These are phyloP conservation scores for Toxostoma redivivum DNA, from an alignment of 2,113 vertebrate genomes.

Conservation along the genomic window DNA sequence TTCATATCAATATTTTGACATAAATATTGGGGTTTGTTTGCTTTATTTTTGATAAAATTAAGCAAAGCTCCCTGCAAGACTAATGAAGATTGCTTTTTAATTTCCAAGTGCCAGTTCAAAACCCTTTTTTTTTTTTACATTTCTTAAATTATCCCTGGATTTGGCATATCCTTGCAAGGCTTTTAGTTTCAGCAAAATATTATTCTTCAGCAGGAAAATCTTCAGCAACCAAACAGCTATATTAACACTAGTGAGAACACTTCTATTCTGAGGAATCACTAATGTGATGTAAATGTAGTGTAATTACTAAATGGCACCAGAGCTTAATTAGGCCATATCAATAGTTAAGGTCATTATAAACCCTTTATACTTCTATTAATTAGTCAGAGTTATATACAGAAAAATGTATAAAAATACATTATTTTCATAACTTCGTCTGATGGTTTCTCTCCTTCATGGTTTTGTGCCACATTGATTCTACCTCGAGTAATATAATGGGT, in stretches of 20 bases:
- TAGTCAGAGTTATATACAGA: neutral
- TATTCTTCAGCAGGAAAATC: neutral
- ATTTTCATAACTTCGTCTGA: neutral
- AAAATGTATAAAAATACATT: neutral
- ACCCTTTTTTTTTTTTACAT: neutral
- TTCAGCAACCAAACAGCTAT: neutral
- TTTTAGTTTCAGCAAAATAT: neutral
- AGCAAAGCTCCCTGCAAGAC: neutral
- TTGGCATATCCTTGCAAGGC: neutral
- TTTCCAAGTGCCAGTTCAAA: neutral
- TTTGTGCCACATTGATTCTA: neutral
- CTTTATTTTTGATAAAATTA: neutral
- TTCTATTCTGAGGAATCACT: neutral
- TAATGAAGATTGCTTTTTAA: neutral
- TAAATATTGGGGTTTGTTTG: neutral
- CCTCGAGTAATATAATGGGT: neutral
- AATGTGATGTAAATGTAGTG: neutral
- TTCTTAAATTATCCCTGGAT: neutral
- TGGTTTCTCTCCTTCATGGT: neutral
- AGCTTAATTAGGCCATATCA: neutral
- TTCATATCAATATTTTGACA: neutral
- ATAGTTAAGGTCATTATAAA: neutral
- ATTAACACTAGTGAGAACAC: neutral
- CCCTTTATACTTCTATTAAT: neutral
- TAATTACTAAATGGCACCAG: neutral